Evolutionary conservation across 2,888 invertebrate species (phyloP), one percentile per base, ranked within the genome.

Genomic region (Lycophotia porphyrea): DNA sequence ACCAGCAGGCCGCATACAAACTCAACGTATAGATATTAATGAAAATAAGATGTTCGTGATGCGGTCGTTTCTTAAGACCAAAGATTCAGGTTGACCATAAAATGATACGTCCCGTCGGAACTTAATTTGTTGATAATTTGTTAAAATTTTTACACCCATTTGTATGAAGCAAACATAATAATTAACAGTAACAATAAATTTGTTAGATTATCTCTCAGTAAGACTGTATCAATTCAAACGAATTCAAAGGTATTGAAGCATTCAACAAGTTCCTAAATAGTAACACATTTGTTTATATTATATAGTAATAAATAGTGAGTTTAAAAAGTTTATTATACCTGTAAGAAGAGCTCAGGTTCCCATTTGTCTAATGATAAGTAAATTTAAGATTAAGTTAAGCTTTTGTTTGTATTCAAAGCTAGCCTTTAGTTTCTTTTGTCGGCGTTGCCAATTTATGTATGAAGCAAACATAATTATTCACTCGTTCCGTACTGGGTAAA

Each of bases 101-200:
- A 42, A 42, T 21, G 47, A 0, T 47, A 7, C 21, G 18, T 2
- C 21, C 21, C 3, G 49, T n/a, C 0, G 49, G 24, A 49, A 49
- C n/a, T 49, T 49, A 9, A 49, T 49, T 49, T 49, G 9, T 49
- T 9, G 49, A 24, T 49, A 24, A 3, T 3, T 21, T 24, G 9
- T 49, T 1, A 47, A 24, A 24, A 49, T 24, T 9, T 24, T 49
- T 21, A 24, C 24, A 49, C 24, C 9, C 9, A n/a, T 52, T 52
- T n/a, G 24, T 49, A 11, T 49, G n/a, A n/a, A n/a, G n/a, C n/a
- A n/a, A n/a, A n/a, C n/a, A n/a, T n/a, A n/a, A n/a, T 61, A 61
- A 61, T 61, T 61, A 36, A 61, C 36, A 36, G 36, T 61, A 61
- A 61, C 61, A 61, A 11, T 61, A 61, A 65, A 44, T 65, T 65